Base-by-base conservation (phyloP, 1,140 invertebrate genomes). In the Pomacea maculata region DNA sequence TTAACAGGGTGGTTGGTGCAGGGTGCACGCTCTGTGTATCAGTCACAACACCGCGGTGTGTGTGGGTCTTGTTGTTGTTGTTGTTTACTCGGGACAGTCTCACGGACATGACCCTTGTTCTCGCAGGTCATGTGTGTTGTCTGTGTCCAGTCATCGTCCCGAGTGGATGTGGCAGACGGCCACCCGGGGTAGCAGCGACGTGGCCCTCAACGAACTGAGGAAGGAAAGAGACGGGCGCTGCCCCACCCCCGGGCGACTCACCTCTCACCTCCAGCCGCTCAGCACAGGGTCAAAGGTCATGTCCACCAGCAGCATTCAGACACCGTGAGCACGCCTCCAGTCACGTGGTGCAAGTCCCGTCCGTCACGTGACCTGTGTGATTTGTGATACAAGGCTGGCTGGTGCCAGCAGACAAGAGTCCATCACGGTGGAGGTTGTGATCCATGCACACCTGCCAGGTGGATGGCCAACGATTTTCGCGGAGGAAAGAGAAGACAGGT, bases 171-270 rank as follows among this genome's bases (percentile, higher is more conserved):
- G 45, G 17, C 77, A 67, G 19, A 52, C 77, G 9, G 57, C 77
- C 17, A 12, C 70, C 45, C 77, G 77, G 55, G 65, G 55, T n/a
- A 70, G 65, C 45, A 78, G 77, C 55, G 77, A 78, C 77, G 77
- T 78, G 77, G 77, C 77, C 8, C 67, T 78, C 45, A 65, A 78
- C 67, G 77, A 78, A 67, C 77, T 78, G 45, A 54, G 77, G 19
- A n/a, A 67, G 65, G 77, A 78, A 14, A 15, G 77, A 54, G 11
- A 57, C 63, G 57, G 67, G 45, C 55, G 67, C 17, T 65, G 65
- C 34, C 63, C 61, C 15, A 67, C 65, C 8, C 77, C 77, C 67
- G 45, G 77, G 14, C 4, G 65, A 55, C 67, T 78, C 0, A 45
- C 65, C 7, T 64, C 67, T 2, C 77, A 54, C 25, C 67, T 78